Percentiles rank a stretch among this genome's conserved stretches.
Evolutionary conservation across 2,888 invertebrate genomes (phyloP).

Genomic region (Apamea sordens): DNA sequence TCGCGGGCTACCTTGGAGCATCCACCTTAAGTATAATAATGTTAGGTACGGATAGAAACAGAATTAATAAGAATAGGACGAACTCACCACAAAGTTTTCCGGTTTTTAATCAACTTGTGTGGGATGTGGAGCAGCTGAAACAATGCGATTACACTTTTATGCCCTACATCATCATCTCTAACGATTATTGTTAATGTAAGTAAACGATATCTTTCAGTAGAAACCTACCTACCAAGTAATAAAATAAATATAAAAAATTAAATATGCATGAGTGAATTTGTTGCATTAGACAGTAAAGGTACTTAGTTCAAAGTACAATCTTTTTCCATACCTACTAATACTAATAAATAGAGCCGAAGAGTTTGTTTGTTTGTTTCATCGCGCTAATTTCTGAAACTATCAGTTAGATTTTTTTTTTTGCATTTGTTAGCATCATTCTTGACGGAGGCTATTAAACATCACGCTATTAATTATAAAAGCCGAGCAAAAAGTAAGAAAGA

Average conservation of each 20-base stretch:
- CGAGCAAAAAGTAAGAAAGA: too few species aligned
- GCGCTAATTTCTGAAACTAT: too few species aligned
- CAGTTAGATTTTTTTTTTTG: too few species aligned
- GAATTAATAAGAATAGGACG: background rate
- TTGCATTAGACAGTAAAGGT: background rate
- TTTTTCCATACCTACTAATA: too few species aligned
- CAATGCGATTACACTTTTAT: background rate
- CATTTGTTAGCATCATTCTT: too few species aligned
- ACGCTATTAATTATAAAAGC: too few species aligned
- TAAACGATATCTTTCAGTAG: constrained; percentile 3
- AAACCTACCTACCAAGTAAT: background rate
- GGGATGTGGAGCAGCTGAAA: constrained; percentile 39
- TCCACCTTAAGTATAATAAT: background rate
- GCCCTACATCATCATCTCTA: background rate
- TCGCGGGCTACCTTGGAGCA: too few species aligned
- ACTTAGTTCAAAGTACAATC: too few species aligned
- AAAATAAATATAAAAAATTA: background rate
- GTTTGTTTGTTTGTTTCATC: too few species aligned
- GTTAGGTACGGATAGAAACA: background rate
- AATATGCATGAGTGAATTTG: background rate
- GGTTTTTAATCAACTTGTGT: constrained; percentile 35
- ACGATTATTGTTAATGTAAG: background rate
- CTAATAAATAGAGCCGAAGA: too few species aligned
- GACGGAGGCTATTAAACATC: too few species aligned
- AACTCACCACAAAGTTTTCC: background rate